Base-by-base conservation (phyloP, 2,888 invertebrate genomes). In the Chelonus formosanus region DNA sequence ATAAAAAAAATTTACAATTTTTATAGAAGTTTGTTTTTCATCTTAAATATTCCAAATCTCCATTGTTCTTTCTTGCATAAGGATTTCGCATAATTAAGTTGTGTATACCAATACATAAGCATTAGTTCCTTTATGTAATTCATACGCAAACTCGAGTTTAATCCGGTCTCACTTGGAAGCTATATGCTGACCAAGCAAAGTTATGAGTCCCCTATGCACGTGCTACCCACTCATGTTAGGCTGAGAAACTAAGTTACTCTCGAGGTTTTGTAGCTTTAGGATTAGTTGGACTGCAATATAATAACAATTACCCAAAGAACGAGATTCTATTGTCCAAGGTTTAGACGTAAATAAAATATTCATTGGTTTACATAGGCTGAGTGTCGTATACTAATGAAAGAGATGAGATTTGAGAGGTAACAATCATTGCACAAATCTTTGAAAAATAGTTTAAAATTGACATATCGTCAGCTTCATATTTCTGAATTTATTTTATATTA, bases 61-160 rank as follows among this genome's bases (percentile, higher is more conserved):
- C 40, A 40, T 40, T 40, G 40, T 40, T 40, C 40, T 40, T 40
- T 40, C 40, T 40, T 40, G 40, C 40, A 3, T 6, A 40, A 40
- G 40, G 40, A 40, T 40, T 32, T 8, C 7, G 8, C 31, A 52
- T 3, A 52, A 32, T 52, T 52, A 8, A 52, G 52, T 52, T 8
- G 5, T 7, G 31, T 52, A 52, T 32, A 7, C 52, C 34, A 32
- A 32, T 7, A 31, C 32, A 31, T 61, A 31, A 10, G 44, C 34
- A 43, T n/a, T 52, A 44, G 53, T 53, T 40, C 52, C 67, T 68
- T 69, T 70, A 70, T 70, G 71, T 73, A 74, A 73, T 73, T 73
- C 72, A 74, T 70, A 69, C 70, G 69, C 68, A 71, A 73, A 72
- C 71, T 73, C 67, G 70, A 74, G 72, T 74, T 73, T 74, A 72